Conservation (phyloP, 1,140 invertebrate species). For the Apis laboriosa region DNA sequence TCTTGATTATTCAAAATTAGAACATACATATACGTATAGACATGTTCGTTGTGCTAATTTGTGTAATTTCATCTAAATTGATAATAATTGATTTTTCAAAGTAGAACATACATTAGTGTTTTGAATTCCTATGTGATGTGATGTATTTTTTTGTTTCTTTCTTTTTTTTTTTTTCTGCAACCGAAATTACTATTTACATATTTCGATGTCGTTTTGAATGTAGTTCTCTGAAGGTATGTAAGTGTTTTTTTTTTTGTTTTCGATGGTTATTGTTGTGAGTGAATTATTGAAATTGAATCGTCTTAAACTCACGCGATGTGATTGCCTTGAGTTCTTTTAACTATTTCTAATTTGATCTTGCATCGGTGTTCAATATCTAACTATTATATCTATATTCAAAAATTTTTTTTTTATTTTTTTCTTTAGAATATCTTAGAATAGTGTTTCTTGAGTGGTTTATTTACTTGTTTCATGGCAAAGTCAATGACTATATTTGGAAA, state of each 20-base stretch:
- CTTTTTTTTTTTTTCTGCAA: slow-evolving; percentile 48
- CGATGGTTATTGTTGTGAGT: slow-evolving; percentile 71
- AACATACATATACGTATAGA: slow-evolving; percentile 3
- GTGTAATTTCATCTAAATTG: slow-evolving; percentile 45
- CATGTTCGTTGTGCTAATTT: slow-evolving; percentile 53
- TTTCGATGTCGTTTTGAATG: slow-evolving; percentile 75
- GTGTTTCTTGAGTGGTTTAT: slow-evolving; percentile 52
- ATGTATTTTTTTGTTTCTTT: slow-evolving; percentile 66
- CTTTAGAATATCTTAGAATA: slow-evolving; percentile 59
- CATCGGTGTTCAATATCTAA: slow-evolving; percentile 63
- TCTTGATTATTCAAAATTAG: background rate
- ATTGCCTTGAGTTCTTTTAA: slow-evolving; percentile 56
- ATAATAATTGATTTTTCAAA: slow-evolving; percentile 59
- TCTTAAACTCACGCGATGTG: slow-evolving; percentile 44
- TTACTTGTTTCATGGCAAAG: slow-evolving; percentile 31
- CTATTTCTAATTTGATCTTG: slow-evolving; percentile 54
- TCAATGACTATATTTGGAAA: background rate
- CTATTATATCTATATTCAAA: background rate
- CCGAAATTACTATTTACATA: slow-evolving; percentile 58
- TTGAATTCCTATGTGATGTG: slow-evolving; percentile 74
- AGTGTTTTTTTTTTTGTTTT: slow-evolving; percentile 60
- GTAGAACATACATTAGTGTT: slow-evolving; percentile 72
- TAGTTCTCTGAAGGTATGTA: slow-evolving; percentile 71
- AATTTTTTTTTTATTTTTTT: background rate
- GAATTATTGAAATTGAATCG: slow-evolving; percentile 56